These are phyloP conservation scores for Phacellophora camtschatica DNA, from an alignment of 30 jellyfish, hydroid and myxozoan genomes.

Conservation along the genomic window DNA sequence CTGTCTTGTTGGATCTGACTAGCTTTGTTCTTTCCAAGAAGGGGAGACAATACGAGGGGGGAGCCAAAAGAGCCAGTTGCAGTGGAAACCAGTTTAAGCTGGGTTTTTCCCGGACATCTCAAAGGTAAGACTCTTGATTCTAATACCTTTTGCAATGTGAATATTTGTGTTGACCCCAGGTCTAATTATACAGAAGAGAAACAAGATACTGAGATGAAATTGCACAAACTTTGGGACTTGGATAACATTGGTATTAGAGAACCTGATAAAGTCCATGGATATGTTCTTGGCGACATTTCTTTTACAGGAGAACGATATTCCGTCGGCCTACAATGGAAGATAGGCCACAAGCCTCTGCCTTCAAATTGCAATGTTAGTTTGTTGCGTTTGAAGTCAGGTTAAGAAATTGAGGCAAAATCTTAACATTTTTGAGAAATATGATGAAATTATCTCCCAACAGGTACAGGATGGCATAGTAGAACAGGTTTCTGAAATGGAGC, in stretches of 20 bases:
- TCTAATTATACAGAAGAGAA: neutral
- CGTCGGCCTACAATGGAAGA: constrained; percentile 48
- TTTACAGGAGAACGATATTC: constrained; percentile 12
- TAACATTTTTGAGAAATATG: neutral
- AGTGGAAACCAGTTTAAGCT: constrained; percentile 18
- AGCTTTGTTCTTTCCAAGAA: constrained; percentile 36
- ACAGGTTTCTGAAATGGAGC: constrained; percentile 33
- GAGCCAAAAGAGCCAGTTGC: constrained; percentile 48
- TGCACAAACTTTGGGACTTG: constrained; percentile 19
- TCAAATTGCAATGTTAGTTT: neutral
- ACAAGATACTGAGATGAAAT: neutral
- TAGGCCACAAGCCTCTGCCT: constrained; percentile 41
- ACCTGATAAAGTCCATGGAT: constrained; percentile 2
- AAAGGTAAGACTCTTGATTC: constrained; percentile 33
- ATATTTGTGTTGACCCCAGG: neutral
- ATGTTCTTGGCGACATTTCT: neutral
- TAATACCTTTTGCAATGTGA: constrained; percentile 14
- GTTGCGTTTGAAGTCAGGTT: constrained; percentile 22
- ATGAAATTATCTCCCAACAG: constrained; percentile 22
- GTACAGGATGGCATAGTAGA: constrained; percentile 27
- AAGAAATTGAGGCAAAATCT: constrained; percentile 20
- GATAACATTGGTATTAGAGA: constrained; percentile 16
- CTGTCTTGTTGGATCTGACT: constrained; percentile 42
- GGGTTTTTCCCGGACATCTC: constrained; percentile 50
- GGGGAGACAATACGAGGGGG: constrained; percentile 17